Evolutionary conservation across 1,140 invertebrate species (phyloP), one percentile per base, ranked within the genome.

Genomic region (Drosophila paulistorum): DNA sequence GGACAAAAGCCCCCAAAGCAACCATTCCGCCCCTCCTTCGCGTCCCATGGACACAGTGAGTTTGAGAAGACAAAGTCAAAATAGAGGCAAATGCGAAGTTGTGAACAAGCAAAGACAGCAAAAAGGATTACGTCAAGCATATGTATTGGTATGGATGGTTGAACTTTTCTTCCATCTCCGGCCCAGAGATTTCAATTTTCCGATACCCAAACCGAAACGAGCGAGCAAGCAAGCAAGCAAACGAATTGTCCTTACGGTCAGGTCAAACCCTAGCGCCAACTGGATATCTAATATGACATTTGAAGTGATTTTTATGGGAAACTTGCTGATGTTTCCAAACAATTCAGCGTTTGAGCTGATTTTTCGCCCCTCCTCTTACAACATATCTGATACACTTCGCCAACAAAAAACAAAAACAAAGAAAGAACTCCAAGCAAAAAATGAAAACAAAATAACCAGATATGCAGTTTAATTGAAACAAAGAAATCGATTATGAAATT

Each of bases 301-400:
- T 87, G 83, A 87, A 87, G 84, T 87, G 83, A 87, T 87, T 87
- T 87, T 87, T 87, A 89, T 86, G 84, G 84, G 82, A 86, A 85
- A 81, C 78, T 86, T 86, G 82, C 82, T 85, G 78, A 86, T 79
- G 74, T 74, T 84, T 84, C 81, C 77, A 78, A 65, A 54, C 60
- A 76, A 66, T 75, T 74, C 66, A 54, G 64, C 69, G 61, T 63
- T 20, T 23, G 45, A 14, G 33, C 66, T 51, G 74, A 67, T 57
- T 77, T 84, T 79, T 81, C 37, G 3, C 37, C 37, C 11, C 37
- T 13, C 11, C 37, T 5, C 11, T 87, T 79, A 73, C 72, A 67
- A 76, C 76, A 59, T 39, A 39, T 39, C 37, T 39, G 10, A 4
- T 39, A 39, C 37, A 39, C 37, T 39, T 39, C 0, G 11, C 37